Evolutionary conservation across 1,140 invertebrate species (phyloP).

Genomic region (Ceratitis capitata): DNA sequence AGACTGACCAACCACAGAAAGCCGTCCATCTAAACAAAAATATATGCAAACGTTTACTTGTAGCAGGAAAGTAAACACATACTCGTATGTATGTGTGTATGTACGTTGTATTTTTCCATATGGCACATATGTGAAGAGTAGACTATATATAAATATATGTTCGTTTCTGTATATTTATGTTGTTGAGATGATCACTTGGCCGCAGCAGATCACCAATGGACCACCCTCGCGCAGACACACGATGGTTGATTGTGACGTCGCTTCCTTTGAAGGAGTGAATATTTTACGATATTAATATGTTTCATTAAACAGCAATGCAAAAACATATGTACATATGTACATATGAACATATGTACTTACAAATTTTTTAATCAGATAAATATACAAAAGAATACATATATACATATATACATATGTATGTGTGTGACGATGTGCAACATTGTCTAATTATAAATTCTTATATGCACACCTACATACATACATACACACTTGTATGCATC

Average conservation of each 20-base stretch:
- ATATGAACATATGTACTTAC: not conserved
- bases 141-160: not conserved
- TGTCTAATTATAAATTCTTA: not conserved
- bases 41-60: not conserved
- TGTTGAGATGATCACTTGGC: not conserved
- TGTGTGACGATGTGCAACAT: slow-evolving; percentile 1
- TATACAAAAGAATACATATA: not conserved
- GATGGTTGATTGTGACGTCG: not conserved
- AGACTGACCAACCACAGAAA: not conserved
- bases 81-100: not conserved
- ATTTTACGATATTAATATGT: not conserved
- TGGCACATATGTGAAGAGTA: not conserved
- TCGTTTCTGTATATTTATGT: not conserved
- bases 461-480: not conserved
- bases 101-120: not conserved
- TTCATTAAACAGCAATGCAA: not conserved
- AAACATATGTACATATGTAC: not conserved
- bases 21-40: not conserved
- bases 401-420: not conserved
- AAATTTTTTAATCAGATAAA: too few relatives aligned
- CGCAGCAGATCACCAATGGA: not conserved
- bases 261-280: not conserved
- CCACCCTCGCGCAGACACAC: not conserved
- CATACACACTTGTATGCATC: not conserved
- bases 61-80: not conserved